phyloP scores from a whole-genome alignment of 2,888 invertebrate species.

The Phyllotreta cruciferae region DNA sequence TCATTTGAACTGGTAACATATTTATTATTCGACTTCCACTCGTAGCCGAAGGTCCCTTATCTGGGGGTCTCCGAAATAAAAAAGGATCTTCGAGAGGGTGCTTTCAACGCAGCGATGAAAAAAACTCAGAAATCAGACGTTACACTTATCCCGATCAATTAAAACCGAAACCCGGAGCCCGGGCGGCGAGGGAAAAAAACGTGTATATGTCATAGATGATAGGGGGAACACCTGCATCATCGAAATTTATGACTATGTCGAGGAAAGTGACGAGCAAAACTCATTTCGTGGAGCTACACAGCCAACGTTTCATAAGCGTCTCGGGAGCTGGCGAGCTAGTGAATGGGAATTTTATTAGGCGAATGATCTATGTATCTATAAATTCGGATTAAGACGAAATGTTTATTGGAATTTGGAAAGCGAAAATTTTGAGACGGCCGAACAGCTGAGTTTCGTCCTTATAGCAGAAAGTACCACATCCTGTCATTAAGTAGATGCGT shows the following conservation, averaged over 20 bases:
- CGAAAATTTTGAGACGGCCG: slow-evolving; percentile 2
- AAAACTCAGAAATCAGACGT: slow-evolving; percentile 25
- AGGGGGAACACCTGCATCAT: slow-evolving; percentile 32
- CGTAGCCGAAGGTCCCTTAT: slow-evolving; percentile 48
- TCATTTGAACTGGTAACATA: background rate
- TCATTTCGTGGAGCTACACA: background rate
- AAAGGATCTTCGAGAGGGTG: slow-evolving; percentile 45
- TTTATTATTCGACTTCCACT: slow-evolving; percentile 39
- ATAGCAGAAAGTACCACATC: slow-evolving; percentile 26
- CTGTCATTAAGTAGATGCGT: slow-evolving; percentile 28
- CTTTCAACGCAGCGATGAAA: slow-evolving; percentile 41
- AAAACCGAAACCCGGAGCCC: slow-evolving; percentile 25
- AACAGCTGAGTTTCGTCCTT: slow-evolving; percentile 31
- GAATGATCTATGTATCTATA: too few species aligned
- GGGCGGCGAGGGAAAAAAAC: slow-evolving; percentile 29
- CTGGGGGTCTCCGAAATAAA: slow-evolving; percentile 34
- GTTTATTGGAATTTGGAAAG: background rate
- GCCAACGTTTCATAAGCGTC: background rate
- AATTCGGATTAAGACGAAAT: too few species aligned
- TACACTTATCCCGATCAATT: slow-evolving; percentile 33
- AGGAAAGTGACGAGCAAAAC: slow-evolving; percentile 14
- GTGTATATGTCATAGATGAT: slow-evolving; percentile 32
- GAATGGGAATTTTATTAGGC: too few species aligned
- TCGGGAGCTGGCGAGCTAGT: background rate
- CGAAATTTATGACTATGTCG: slow-evolving; percentile 27